Evolutionary conservation across 2,888 invertebrate genomes (phyloP).

Genomic region (Drosophila pseudotakahashii): DNA sequence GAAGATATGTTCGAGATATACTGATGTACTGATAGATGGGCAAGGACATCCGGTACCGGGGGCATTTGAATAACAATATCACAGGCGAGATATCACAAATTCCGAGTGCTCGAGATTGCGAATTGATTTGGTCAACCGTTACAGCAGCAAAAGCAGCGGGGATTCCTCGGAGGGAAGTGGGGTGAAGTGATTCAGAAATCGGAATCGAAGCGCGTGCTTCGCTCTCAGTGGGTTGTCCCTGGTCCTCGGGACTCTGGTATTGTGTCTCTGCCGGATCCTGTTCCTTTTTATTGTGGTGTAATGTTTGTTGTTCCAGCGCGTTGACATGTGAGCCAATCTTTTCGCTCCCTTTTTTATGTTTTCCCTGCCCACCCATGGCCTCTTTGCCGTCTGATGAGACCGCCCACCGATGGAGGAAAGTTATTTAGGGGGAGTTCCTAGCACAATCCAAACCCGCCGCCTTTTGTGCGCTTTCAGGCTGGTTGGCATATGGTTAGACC

Average conservation of each 20-base stretch:
- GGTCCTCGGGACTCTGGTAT: too few relatives aligned
- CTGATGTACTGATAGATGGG: conserved; percentile 28
- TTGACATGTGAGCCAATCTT: conserved; percentile 68
- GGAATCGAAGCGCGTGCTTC: conserved; percentile 31
- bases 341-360: background rate
- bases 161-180: background rate
- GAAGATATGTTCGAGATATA: conserved; percentile 14
- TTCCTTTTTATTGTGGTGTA: conserved; percentile 68
- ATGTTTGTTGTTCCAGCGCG: conserved; percentile 67
- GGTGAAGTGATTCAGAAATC: conserved; percentile 61
- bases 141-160: conserved; percentile 45
- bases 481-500: conserved; percentile 69
- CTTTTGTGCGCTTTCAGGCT: conserved; percentile 51
- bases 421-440: background rate
- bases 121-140: conserved; percentile 77
- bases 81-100: conserved; percentile 38
- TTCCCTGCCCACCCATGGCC: conserved; percentile 59
- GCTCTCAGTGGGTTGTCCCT: conserved; percentile 63
- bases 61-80: conserved; percentile 73
- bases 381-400: conserved; percentile 73
- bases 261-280: conserved; percentile 47
- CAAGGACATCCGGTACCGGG: conserved; percentile 70
- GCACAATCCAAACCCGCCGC: conserved; percentile 28
- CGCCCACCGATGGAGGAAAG: conserved; percentile 66
- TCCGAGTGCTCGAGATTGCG: conserved; percentile 44